These are phyloP conservation scores for Eucera pruinosa DNA, from an alignment of 2,888 invertebrate genomes.

Conservation along the genomic window DNA sequence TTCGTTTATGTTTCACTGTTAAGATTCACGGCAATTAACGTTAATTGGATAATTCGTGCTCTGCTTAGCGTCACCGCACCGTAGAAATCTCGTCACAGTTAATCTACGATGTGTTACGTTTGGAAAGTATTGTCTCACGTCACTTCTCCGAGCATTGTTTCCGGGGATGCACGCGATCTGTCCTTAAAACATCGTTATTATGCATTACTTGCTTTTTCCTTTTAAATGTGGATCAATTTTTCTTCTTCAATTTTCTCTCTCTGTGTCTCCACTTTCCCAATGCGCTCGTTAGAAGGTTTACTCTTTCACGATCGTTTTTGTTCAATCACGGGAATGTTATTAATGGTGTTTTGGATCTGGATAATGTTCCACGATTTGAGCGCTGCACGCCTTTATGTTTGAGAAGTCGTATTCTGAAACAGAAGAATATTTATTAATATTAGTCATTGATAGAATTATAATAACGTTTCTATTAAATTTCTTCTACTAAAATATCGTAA, in stretches of 20 bases:
- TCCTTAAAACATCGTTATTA: conserved; percentile 1
- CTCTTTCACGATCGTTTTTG: neutral
- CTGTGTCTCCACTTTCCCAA: neutral
- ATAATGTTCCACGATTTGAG: neutral
- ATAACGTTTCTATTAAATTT: too few relatives aligned
- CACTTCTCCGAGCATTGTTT: conserved; percentile 81
- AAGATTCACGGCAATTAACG: conserved; percentile 1
- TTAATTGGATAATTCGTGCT: conserved; percentile 37
- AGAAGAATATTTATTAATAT: neutral
- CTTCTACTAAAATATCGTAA: too few relatives aligned
- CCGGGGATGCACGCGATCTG: conserved; percentile 1
- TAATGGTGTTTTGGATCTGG: neutral
- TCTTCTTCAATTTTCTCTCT: neutral
- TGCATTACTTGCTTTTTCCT: conserved; percentile 6
- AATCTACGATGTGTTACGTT: conserved; percentile 47
- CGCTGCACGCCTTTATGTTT: neutral
- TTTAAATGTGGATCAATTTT: neutral
- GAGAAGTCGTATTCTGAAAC: conserved; percentile 29
- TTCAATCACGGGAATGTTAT: neutral
- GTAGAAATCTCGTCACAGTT: conserved; percentile 43
- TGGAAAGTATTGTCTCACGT: conserved; percentile 69
- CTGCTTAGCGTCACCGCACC: conserved; percentile 38
- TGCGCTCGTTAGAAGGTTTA: neutral
- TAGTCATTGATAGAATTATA: too few relatives aligned
- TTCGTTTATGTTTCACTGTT: neutral